phyloP scores from a whole-genome alignment of 2,113 vertebrate genomes.

The Drymodes brunneopygia region DNA sequence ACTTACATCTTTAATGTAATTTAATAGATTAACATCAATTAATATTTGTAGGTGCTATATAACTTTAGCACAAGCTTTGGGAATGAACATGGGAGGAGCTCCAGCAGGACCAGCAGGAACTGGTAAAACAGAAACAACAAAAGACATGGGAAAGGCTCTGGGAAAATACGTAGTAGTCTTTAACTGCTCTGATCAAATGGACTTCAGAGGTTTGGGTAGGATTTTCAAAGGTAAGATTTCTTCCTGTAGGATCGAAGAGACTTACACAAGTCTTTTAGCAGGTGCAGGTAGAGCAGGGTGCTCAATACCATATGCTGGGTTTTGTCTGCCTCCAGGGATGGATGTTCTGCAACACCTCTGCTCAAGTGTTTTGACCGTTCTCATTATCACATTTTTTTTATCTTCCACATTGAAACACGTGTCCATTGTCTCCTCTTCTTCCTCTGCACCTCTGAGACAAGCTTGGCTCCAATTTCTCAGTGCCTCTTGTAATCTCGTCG shows the following conservation, averaged over 20 bases:
- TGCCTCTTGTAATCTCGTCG: neutral
- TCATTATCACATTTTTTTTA: neutral
- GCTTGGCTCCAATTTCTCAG: neutral
- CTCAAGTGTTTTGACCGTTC: neutral
- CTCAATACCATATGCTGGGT: neutral
- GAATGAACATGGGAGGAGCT: slow-evolving; percentile 89
- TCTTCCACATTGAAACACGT: neutral
- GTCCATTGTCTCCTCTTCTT: neutral
- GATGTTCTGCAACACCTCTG: neutral
- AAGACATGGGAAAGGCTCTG: slow-evolving; percentile 88
- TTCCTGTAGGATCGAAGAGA: neutral
- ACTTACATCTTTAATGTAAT: neutral
- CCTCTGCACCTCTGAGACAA: neutral
- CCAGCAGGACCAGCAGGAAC: slow-evolving; percentile 88
- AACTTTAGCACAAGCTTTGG: slow-evolving; percentile 83
- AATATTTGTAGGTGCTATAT: slow-evolving; percentile 82
- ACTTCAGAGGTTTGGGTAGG: slow-evolving; percentile 87
- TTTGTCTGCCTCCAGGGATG: neutral
- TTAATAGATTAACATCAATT: neutral
- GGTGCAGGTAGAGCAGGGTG: neutral
- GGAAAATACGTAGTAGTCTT: slow-evolving; percentile 89
- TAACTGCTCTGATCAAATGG: slow-evolving; percentile 91
- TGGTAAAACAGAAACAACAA: slow-evolving; percentile 89
- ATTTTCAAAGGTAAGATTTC: slow-evolving; percentile 87
- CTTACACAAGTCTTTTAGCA: neutral